A percentile compares a stretch with the other conserved stretches of the same genome.
phyloP scores from a whole-genome alignment of 2,888 invertebrate species.

The Phalera bucephala region DNA sequence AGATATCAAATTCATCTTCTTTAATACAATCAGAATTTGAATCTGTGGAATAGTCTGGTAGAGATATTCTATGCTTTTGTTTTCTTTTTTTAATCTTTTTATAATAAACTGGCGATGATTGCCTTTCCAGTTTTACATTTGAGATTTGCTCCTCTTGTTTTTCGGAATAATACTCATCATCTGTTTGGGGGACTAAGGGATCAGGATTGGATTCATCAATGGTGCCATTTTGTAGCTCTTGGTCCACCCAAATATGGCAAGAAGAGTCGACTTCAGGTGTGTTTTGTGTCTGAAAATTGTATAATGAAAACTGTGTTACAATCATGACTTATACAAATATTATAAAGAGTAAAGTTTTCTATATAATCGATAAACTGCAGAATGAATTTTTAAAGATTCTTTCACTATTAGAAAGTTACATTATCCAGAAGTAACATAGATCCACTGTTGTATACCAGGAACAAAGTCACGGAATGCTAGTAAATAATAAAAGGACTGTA shows the following conservation, averaged over 20 bases:
- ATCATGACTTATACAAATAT: too few relatives aligned
- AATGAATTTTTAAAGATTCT: too few relatives aligned
- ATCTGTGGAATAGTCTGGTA: constrained; percentile 33
- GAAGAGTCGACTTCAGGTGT: constrained; percentile 54
- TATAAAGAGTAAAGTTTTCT: too few relatives aligned
- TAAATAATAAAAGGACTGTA: too few relatives aligned
- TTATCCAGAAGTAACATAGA: too few relatives aligned
- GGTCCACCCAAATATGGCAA: constrained; percentile 56
- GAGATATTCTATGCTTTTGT: constrained; percentile 36
- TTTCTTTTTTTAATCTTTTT: constrained; percentile 58
- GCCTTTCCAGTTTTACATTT: constrained; percentile 37
- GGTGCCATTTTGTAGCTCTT: constrained; percentile 39
- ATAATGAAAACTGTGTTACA: too few relatives aligned
- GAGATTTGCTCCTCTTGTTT: constrained; percentile 30
- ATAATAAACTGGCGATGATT: constrained; percentile 23
- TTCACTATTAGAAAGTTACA: too few relatives aligned
- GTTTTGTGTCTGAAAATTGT: constrained; percentile 45
- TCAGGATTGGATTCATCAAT: constrained; percentile 50
- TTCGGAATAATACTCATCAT: constrained; percentile 49
- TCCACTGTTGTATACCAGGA: too few relatives aligned
- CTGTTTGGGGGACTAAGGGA: constrained; percentile 49
- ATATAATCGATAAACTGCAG: too few relatives aligned
- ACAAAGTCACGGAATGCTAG: too few relatives aligned
- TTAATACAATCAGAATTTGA: constrained; percentile 27
- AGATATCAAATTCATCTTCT: constrained; percentile 68